Evolutionary conservation across 1,140 invertebrate genomes (phyloP), one percentile per base, ranked within the genome.

Genomic region (Ptiloglossa arizonensis): DNA sequence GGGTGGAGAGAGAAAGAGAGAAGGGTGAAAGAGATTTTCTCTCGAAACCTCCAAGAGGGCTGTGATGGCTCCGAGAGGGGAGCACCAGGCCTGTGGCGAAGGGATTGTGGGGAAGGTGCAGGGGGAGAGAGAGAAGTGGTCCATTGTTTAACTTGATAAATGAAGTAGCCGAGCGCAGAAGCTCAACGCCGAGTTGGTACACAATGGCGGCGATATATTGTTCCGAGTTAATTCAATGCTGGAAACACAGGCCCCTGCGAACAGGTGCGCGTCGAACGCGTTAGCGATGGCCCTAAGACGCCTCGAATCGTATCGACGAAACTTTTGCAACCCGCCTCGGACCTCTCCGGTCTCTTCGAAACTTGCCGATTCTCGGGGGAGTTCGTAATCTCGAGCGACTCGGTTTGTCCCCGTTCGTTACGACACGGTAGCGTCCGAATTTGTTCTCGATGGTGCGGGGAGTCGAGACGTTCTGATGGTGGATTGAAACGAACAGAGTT

Each of bases 141-240:
- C 83, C 82, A 88, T 90, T 90, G 89, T 90, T 90, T 89, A 86
- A 89, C 85, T 90, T 90, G 89, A 90, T 90, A 90, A 90, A 90
- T 89, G 89, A 90, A 89, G 87, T 89, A 87, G 84, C 67, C 86
- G 82, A 75, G 79, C 76, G 74, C 35, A 54, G 73, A 62, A 78
- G 85, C 75, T 84, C 77, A 69, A 81, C 82, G 54, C 80, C 67
- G 66, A 80, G 79, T 81, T 76, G 80, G 82, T 85, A 87, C 81
- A 88, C 87, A 89, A 88, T 88, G 75, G 68, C 72, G 68, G 79
- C 86, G 79, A 86, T 87, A 89, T 87, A 89, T 88, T 87, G 86
- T 88, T 86, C 74, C 71, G 56, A 82, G 84, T 86, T 86, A 86
- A 86, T 86, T 86, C 84, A 86, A 82, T 80, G 84, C 60, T 72